These are phyloP conservation scores for Polyploca ridens DNA, from an alignment of 2,888 invertebrate genomes.

Conservation along the genomic window DNA sequence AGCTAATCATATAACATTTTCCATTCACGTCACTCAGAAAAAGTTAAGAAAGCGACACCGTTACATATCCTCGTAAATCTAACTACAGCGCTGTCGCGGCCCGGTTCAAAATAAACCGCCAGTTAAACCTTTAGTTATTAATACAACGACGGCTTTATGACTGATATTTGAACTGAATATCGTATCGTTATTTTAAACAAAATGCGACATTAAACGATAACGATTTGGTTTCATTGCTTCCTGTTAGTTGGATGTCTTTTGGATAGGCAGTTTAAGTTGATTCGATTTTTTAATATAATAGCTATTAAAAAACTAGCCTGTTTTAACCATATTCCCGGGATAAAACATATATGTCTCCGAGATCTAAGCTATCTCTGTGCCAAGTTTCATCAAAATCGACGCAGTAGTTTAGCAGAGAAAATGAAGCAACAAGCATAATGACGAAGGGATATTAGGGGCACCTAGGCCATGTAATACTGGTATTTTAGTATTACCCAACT, in stretches of 20 bases:
- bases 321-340: too few species aligned
- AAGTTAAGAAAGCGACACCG: constrained; percentile 18
- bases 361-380: too few species aligned
- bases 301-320: too few species aligned
- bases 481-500: too few species aligned
- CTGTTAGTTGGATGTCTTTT: constrained; percentile 27
- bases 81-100: constrained; percentile 17
- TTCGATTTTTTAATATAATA: not conserved
- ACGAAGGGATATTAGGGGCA: too few species aligned
- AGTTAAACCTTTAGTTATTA: constrained; percentile 57
- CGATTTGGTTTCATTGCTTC: constrained; percentile 47
- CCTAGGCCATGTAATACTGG: too few species aligned
- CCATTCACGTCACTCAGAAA: not conserved
- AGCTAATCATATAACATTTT: not conserved
- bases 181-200: constrained; percentile 59
- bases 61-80: constrained; percentile 63
- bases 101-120: constrained; percentile 14
- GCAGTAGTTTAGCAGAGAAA: too few species aligned
- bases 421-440: too few species aligned
- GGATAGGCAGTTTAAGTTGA: constrained; percentile 8
- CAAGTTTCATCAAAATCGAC: too few species aligned
- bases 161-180: constrained; percentile 53
- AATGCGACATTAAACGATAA: constrained; percentile 50
- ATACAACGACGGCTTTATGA: constrained; percentile 63
- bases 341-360: too few species aligned